Conservation (phyloP, 2,888 invertebrate genomes). For the Rotaria socialis region DNA sequence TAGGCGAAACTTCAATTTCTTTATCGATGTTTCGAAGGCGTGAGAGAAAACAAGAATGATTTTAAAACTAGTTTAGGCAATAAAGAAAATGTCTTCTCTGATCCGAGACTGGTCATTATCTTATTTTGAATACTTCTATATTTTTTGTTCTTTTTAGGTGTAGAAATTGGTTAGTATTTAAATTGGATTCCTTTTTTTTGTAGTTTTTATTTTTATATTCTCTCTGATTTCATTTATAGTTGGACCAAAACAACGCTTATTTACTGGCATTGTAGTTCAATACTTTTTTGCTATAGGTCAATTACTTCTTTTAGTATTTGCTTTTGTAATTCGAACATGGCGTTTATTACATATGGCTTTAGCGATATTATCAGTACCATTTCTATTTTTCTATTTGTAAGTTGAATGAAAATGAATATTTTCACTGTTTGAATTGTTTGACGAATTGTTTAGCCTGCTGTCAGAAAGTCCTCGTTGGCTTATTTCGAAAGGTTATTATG, state of each 20-base stretch:
- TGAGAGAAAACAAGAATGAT: too few species aligned
- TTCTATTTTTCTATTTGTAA: conserved; percentile 49
- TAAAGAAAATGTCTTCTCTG: too few species aligned
- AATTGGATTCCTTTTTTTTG: background rate
- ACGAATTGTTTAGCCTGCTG: conserved; percentile 1
- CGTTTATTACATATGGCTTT: background rate
- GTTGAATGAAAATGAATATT: conserved; percentile 35
- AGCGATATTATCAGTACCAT: conserved; percentile 37
- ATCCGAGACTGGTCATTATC: too few species aligned
- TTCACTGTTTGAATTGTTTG: background rate
- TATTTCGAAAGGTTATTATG: conserved; percentile 22
- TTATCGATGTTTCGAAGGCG: too few species aligned
- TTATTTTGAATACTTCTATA: background rate
- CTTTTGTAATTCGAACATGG: conserved; percentile 44
- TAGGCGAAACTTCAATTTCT: too few species aligned
- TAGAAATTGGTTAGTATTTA: background rate
- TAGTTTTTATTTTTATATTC: background rate
- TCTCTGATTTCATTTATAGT: background rate
- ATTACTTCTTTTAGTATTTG: conserved; percentile 38
- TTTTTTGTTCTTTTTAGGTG: background rate
- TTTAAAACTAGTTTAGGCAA: too few species aligned
- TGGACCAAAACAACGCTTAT: conserved; percentile 16
- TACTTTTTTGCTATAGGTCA: conserved; percentile 43
- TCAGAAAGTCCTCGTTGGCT: conserved; percentile 46
- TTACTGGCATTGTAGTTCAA: conserved; percentile 40